Conservation (phyloP, 2,113 vertebrate genomes). For the Boleophthalmus pectinirostris region DNA sequence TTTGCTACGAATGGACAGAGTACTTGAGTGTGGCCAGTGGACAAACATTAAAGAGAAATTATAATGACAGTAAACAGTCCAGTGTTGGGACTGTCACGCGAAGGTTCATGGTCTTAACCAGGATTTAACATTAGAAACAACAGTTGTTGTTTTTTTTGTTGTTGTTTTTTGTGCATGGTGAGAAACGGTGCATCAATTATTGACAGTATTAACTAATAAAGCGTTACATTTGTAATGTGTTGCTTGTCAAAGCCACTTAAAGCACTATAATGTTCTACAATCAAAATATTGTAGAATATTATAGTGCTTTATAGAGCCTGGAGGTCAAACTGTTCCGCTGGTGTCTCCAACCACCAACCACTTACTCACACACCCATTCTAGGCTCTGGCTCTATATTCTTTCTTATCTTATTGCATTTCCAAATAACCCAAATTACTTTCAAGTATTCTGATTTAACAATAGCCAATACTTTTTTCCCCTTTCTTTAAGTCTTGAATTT, state of each 20-base stretch:
- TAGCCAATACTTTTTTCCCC: background rate
- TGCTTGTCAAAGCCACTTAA: no score
- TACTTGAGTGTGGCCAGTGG: conserved; percentile 30
- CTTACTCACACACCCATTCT: no score
- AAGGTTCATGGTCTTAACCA: background rate
- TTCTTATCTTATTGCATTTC: no score
- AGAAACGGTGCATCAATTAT: background rate
- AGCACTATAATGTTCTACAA: no score
- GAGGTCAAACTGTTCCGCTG: no score
- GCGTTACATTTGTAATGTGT: background rate
- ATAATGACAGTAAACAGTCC: conserved; percentile 20
- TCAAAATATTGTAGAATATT: no score
- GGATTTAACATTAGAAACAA: background rate
- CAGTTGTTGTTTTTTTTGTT: no score
- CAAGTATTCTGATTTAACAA: background rate
- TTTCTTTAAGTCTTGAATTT: background rate
- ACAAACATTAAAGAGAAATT: conserved; percentile 30
- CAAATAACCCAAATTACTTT: no score
- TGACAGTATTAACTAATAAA: background rate
- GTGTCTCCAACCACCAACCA: no score
- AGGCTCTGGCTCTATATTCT: no score
- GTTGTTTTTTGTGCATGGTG: background rate
- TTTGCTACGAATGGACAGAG: conserved; percentile 41
- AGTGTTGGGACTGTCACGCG: conserved; percentile 6
- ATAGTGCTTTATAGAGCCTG: no score